Percentiles rank a stretch among this genome's conserved stretches.
Conservation (phyloP, 2,888 invertebrate genomes). For the Leptarthrus brevirostris region DNA sequence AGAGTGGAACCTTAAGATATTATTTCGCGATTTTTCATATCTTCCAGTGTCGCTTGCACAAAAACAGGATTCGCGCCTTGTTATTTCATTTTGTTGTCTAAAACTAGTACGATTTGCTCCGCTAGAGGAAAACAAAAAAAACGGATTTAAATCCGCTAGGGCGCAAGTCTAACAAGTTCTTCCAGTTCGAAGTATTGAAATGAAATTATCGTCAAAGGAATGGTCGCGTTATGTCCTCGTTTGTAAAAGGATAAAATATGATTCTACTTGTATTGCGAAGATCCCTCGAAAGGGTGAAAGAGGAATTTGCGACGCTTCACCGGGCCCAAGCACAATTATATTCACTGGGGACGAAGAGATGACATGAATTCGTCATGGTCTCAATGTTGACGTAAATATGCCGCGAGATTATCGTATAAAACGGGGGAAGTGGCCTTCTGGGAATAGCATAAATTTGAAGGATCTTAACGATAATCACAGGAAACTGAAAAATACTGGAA, state of each 20-base stretch:
- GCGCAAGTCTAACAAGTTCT: constrained; percentile 41
- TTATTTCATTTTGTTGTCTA: too few relatives aligned
- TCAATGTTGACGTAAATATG: constrained; percentile 38
- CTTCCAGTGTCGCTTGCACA: not conserved
- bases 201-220: constrained; percentile 1
- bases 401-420: not conserved
- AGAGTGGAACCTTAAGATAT: constrained; percentile 39
- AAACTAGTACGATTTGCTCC: constrained; percentile 18
- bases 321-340: not conserved
- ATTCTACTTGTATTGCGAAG: not conserved
- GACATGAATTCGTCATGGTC: constrained; percentile 23
- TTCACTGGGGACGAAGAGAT: not conserved
- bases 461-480: constrained; percentile 7
- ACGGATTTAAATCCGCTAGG: not conserved
- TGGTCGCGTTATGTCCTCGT: constrained; percentile 8
- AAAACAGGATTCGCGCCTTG: not conserved
- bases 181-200: constrained; percentile 32
- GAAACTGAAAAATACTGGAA: not conserved
- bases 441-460: not conserved
- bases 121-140: not conserved
- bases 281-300: constrained; percentile 7
- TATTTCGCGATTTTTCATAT: constrained; percentile 47
- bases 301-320: constrained; percentile 34
- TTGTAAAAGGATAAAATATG: constrained; percentile 13
- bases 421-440: not conserved